Base-by-base conservation (phyloP, 2,888 invertebrate species). In the Calephelis perditalis region DNA sequence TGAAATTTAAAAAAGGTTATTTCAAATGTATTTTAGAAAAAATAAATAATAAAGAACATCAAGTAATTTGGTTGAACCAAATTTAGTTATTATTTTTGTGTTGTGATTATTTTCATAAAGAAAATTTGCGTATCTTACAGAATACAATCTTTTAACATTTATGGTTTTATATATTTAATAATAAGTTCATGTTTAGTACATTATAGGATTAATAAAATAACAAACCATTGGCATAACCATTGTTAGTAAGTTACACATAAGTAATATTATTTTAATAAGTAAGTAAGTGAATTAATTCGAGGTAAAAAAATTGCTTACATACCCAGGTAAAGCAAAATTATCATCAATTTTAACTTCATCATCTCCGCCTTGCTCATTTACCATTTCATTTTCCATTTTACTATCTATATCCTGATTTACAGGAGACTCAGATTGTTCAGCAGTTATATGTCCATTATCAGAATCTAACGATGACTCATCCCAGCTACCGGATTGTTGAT, bases 321-420 rank as follows among this genome's bases (percentile, higher is more conserved):
- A 90, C 90, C 89, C 89, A 58, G 89, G 87, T 66, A 87, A 74
- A 62, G 85, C 85, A 70, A 88, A 88, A 62, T 86, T 82, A 8
- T 82, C 79, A 59, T 84, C 79, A 11, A 84, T 70, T 40, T 64
- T 63, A 44, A 56, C 66, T 56, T 67, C 66, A 8, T 66, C 63
- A 10, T 70, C 67, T 54, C 71, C 65, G 15, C 68, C 65, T 26
- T 67, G 61, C 0, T 65, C 62, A 57, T 67, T 64, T 2, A 66
- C 65, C 37, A 63, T 65, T n/a, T 62, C 62, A 60, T 65, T 59
- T 15, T 63, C 64, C 7, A 68, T 62, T 43, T 63, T 56, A 37
- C 47, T 63, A 46, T 63, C 60, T 52, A 45, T 54, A 40, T 65
- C 66, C n/a, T 58, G 52, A 3, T 63, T 43, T n/a, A 59, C 58